Evolutionary conservation across 2,113 vertebrate species (phyloP), one percentile per base, ranked within the genome.

Genomic region (Gila orcuttii): DNA sequence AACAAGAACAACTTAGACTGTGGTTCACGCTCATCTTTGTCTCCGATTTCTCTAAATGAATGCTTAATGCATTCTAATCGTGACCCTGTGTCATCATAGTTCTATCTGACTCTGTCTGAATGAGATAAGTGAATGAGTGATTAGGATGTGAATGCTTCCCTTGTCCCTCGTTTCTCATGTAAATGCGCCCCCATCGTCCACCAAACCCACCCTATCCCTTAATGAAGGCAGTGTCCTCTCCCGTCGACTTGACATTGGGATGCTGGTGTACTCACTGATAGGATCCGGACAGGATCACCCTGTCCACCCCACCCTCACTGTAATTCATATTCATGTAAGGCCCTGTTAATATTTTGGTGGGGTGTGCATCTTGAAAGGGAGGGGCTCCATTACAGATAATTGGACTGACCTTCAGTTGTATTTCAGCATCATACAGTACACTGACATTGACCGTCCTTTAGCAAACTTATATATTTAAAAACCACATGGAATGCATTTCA

Each of bases 201-300:
- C 77, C 50, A 79, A n/a, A 71, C 2, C n/a, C 74, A 76, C 59
- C 71, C 23, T 50, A 31, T 66, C 50, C 33, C 77, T 60, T 92
- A 92, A 91, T 91, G 90, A 92, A 90, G 76, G 31, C 89, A 85
- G 85, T 12, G 89, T 93, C 91, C 91, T 93, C 82, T 90, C 75
- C 31, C 88, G 91, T 91, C 91, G 90, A 77, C 73, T 7, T 92
- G 91, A 93, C 90, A 90, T 93, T 94, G 94, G 83, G 81, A 88
- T 83, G 75, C 55, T 66, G 19, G 85, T 82, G 89, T 31, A n/a
- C 33, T 31, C 12, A 59, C 36, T 85, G 69, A 73, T 84, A 85
- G 82, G 36, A 71, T 36, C 85, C 33, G 82, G 74, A 91, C 87
- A 85, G 87, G 82, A 64, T 68, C 19, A 31, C 31, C 75, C 25